These are phyloP conservation scores for Cyprinodon variegatus DNA, from an alignment of 2,113 vertebrate species.

Conservation along the genomic window DNA sequence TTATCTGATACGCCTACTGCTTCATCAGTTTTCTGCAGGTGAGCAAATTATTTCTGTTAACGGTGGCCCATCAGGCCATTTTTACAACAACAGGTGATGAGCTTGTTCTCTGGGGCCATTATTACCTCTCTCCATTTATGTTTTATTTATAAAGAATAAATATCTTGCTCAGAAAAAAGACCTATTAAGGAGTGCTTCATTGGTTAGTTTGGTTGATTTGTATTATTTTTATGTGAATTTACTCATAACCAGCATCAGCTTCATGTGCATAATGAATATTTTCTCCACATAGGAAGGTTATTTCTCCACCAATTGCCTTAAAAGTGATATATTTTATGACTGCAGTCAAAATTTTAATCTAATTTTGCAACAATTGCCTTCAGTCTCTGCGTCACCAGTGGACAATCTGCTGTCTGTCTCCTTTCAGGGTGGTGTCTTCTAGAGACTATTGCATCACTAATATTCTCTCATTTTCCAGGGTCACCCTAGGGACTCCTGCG, in stretches of 20 bases:
- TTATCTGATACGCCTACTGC: no score
- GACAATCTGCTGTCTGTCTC: constrained; percentile 3
- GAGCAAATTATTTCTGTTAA: no score
- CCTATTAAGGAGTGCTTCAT: no score
- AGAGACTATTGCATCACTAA: constrained; percentile 17
- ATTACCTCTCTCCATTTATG: no score
- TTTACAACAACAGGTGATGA: no score
- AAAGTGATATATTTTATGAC: background rate
- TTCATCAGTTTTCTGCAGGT: no score
- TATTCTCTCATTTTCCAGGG: constrained; percentile 41
- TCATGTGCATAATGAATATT: background rate
- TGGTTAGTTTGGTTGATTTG: no score
- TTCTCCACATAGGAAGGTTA: background rate
- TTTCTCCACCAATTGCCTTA: background rate
- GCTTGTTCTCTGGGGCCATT: no score
- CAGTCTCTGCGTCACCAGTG: constrained; percentile 1
- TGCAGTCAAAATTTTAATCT: background rate
- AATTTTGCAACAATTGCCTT: background rate
- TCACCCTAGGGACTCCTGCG: constrained; percentile 26
- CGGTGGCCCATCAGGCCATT: no score
- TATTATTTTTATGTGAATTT: no score
- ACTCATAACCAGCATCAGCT: constrained; percentile 27
- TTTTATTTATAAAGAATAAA: no score
- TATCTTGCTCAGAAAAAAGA: no score
- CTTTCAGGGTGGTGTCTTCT: constrained; percentile 15